Percentiles rank a stretch among this genome's conserved stretches.
These are phyloP conservation scores for Trileptium ribeirensis DNA, from an alignment of 2,888 invertebrate species.

Conservation along the genomic window DNA sequence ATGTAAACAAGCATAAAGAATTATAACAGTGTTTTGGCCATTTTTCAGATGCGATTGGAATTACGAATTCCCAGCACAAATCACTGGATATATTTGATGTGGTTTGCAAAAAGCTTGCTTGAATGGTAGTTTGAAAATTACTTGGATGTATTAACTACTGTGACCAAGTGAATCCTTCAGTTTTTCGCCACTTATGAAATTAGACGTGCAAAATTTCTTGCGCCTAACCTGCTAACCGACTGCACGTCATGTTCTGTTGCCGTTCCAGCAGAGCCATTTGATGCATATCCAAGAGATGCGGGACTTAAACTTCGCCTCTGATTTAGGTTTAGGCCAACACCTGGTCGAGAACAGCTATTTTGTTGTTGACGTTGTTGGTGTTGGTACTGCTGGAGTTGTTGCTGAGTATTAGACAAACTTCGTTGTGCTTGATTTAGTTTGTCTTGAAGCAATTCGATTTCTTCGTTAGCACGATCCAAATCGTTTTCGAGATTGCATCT, in stretches of 20 bases:
- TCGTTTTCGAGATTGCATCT: slow-evolving; percentile 7
- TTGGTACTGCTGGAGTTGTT: slow-evolving; percentile 42
- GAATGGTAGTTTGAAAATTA: too few species aligned
- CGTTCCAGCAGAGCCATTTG: slow-evolving; percentile 69
- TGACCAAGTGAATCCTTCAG: too few species aligned
- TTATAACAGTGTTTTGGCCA: too few species aligned
- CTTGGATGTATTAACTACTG: too few species aligned
- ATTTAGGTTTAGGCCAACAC: neutral
- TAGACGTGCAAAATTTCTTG: too few species aligned
- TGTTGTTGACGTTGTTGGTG: slow-evolving; percentile 36
- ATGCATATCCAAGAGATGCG: slow-evolving; percentile 86
- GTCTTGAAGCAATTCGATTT: slow-evolving; percentile 10
- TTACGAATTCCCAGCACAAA: too few species aligned
- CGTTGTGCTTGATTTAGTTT: neutral
- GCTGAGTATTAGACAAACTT: neutral
- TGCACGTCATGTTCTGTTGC: neutral
- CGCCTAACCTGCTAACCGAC: neutral
- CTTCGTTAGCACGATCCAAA: slow-evolving; percentile 13
- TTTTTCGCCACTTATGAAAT: too few species aligned
- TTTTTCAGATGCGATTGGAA: too few species aligned
- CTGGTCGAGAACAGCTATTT: neutral
- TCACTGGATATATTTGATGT: too few species aligned
- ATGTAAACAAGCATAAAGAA: too few species aligned
- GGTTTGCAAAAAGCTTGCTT: too few species aligned
- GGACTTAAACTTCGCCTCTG: slow-evolving; percentile 75